phyloP scores from a whole-genome alignment of 2,797 vertebrate genomes.

The Falco naumanni region DNA sequence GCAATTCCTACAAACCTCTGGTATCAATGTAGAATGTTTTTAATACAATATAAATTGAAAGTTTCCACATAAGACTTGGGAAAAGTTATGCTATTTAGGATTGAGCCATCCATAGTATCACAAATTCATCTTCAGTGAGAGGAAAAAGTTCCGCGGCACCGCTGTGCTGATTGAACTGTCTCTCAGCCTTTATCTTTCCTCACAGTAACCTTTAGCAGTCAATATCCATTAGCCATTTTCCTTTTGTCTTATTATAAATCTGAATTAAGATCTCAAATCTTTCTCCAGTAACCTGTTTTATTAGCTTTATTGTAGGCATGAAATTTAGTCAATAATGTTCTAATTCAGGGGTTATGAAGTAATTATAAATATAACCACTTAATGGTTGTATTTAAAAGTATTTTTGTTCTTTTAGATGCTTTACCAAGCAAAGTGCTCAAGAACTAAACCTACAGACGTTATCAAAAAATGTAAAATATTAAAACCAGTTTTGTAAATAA shows the following conservation, averaged over 20 bases:
- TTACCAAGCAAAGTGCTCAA: neutral
- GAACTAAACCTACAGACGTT: neutral
- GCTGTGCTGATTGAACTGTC: neutral
- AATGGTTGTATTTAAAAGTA: neutral
- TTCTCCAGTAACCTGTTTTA: neutral
- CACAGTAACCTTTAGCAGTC: neutral
- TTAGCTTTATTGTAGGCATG: neutral
- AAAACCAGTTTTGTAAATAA: neutral
- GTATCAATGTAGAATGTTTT: neutral
- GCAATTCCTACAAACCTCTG: neutral
- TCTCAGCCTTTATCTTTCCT: neutral
- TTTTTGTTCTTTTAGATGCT: neutral
- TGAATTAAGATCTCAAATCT: slow-evolving; percentile 7
- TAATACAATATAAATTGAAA: neutral
- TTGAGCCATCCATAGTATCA: neutral
- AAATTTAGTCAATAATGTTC: neutral
- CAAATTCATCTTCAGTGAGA: neutral
- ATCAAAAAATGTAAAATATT: neutral
- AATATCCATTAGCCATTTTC: neutral
- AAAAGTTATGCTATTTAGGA: neutral
- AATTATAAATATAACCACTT: neutral
- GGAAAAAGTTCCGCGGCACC: neutral
- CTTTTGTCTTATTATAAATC: neutral
- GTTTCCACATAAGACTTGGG: neutral
- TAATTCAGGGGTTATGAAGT: neutral